Evolutionary conservation across 92 coral and sea anemone species (phyloP).

Genomic region (Zoanthus sansibaricus): DNA sequence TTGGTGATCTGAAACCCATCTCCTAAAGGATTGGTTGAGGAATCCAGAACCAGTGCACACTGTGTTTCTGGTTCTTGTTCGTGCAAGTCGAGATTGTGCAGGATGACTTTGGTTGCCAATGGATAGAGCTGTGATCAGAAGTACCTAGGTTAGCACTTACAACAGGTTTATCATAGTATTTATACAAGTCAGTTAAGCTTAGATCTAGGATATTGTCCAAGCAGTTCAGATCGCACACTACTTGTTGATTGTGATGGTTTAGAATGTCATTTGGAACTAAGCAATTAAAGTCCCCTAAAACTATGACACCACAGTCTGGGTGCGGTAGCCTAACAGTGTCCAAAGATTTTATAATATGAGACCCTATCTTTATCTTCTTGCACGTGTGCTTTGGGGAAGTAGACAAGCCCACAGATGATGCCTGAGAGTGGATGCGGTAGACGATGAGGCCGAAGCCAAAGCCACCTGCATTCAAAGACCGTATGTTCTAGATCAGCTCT

Average conservation of each 20-base stretch:
- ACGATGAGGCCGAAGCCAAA: constrained; percentile 58
- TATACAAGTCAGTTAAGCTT: background rate
- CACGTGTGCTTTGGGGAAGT: background rate
- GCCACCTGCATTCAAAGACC: constrained; percentile 20
- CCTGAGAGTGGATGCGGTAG: background rate
- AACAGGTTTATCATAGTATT: too few relatives aligned
- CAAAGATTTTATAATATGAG: background rate
- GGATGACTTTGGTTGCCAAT: too few relatives aligned
- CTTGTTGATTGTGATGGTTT: background rate
- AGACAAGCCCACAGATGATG: constrained; percentile 34
- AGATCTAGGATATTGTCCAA: background rate
- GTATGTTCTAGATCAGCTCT: too few relatives aligned
- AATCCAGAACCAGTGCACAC: background rate
- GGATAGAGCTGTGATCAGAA: too few relatives aligned
- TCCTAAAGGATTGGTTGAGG: background rate
- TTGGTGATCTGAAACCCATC: background rate
- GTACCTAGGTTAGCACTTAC: background rate
- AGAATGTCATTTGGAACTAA: background rate
- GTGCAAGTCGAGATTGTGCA: too few relatives aligned
- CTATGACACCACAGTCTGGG: background rate
- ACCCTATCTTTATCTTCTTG: background rate
- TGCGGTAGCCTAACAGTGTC: background rate
- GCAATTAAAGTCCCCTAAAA: background rate
- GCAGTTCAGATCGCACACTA: background rate
- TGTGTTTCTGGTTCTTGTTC: background rate